Conservation (phyloP, 2,888 invertebrate genomes). For the Ligdia adustata region DNA sequence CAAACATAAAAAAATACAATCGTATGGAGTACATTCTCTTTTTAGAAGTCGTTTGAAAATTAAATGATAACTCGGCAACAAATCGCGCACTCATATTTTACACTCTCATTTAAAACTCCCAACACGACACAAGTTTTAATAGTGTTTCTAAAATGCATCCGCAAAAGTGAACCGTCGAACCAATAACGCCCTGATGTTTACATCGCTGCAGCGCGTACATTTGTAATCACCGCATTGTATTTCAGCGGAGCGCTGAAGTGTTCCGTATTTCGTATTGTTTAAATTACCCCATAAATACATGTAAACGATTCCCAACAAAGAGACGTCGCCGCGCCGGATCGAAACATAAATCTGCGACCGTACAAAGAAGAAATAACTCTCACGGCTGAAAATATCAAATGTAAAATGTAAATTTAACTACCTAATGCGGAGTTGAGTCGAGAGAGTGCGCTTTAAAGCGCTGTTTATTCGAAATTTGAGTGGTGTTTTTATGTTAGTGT, state of each 20-base stretch:
- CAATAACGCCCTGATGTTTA: neutral
- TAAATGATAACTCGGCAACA: too few species aligned
- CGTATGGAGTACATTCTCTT: too few species aligned
- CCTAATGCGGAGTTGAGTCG: conserved; percentile 75
- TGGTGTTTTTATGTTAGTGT: conserved; percentile 77
- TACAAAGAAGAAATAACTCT: conserved; percentile 71
- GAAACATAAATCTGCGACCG: conserved; percentile 67
- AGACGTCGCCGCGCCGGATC: conserved; percentile 59
- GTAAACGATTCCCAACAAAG: conserved; percentile 71
- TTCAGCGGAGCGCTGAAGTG: conserved; percentile 64
- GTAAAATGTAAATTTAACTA: conserved; percentile 82
- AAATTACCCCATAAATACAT: conserved; percentile 76
- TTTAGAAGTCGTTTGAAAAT: too few species aligned
- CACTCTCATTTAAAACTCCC: too few species aligned
- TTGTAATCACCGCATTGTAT: conserved; percentile 58
- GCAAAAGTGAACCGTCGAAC: too few species aligned
- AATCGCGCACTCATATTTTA: too few species aligned
- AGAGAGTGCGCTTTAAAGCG: conserved; percentile 69
- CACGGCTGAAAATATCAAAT: conserved; percentile 81
- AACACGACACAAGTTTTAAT: too few species aligned
- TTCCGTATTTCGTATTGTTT: conserved; percentile 65
- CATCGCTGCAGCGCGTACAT: conserved; percentile 20
- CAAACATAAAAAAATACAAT: too few species aligned
- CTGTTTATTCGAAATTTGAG: conserved; percentile 77
- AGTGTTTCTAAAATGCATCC: too few species aligned